Evolutionary conservation across 1,140 invertebrate species (phyloP), one percentile per base, ranked within the genome.

Genomic region (Psix sp.): DNA sequence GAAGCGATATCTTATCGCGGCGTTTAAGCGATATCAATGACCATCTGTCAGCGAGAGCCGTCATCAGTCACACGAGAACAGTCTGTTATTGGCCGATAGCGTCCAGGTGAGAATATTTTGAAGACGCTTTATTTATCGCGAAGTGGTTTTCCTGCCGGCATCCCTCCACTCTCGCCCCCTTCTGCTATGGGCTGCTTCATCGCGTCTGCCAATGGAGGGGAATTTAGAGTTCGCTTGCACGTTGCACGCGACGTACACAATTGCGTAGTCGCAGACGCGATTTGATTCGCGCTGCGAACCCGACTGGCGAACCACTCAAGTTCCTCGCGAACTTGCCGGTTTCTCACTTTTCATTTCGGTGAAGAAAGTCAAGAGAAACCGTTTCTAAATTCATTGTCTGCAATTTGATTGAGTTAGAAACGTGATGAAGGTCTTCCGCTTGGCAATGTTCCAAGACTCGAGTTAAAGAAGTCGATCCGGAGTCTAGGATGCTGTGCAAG

Each of bases 241-340:
- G 70, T 72, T 72, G 63, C 63, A 70, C 71, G 62, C 60, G 67
- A 79, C 57, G 59, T 51, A 68, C 76, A 63, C 72, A 62, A 68
- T 76, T 72, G 68, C 65, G 56, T 80, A 84, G 82, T 85, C 79
- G 82, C 80, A 71, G 83, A 77, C 78, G 81, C 77, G 81, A 80
- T 83, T 76, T 65, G 16, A 46, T 68, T 77, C 82, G 81, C 82
- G 79, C 71, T 68, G 74, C 80, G 75, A 68, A 73, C 52, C 21
- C 40, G 20, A 43, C 45, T 39, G 16, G 35, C 40, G 35, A 43
- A n/a, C 24, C 59, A 11, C 49, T 51, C 7, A 51, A 43, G 26
- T 57, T 51, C 13, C 1, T 38, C 51, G 21, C n/a, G 26, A 29
- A 29, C n/a, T 29, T 10, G 26, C 7, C 7, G n/a, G 7, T 29